phyloP scores from a whole-genome alignment of 2,113 vertebrate genomes.

The Caranx melampygus region DNA sequence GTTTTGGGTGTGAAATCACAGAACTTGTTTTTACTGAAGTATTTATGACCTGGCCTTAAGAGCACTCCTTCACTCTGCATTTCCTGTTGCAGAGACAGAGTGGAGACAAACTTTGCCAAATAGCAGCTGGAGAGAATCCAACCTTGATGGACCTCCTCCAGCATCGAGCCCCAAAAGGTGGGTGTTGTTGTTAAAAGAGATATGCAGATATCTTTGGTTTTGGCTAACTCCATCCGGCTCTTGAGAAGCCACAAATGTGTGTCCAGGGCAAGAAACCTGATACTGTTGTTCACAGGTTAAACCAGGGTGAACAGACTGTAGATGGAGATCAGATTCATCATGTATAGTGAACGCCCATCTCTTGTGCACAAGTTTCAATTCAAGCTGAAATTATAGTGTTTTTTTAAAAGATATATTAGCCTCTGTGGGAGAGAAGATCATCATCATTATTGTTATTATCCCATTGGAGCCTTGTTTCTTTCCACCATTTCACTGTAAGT shows the following conservation, averaged over 20 bases:
- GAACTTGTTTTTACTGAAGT: not conserved
- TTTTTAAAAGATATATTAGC: too few species aligned
- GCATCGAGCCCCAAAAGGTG: conserved; percentile 82
- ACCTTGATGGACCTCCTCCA: conserved; percentile 84
- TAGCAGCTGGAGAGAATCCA: conserved; percentile 89
- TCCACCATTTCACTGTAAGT: too few species aligned
- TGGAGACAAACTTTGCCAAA: conserved; percentile 82
- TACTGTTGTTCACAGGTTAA: too few species aligned
- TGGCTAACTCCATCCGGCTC: not conserved
- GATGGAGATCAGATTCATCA: not conserved
- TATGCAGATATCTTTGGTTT: too few species aligned
- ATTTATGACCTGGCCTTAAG: not conserved
- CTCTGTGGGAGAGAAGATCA: too few species aligned
- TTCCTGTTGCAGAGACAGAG: conserved; percentile 77
- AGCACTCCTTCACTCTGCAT: not conserved
- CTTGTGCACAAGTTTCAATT: too few species aligned
- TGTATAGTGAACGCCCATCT: too few species aligned
- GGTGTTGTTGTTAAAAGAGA: conserved; percentile 18
- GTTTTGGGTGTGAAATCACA: not conserved
- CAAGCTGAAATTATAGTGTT: too few species aligned
- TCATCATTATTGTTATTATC: not conserved
- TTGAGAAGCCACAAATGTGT: not conserved
- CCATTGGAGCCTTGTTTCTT: too few species aligned
- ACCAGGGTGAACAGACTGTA: not conserved
- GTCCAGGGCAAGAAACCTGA: not conserved